Base-by-base conservation (phyloP, 1,140 invertebrate genomes). In the Eupristina koningsbergeri region DNA sequence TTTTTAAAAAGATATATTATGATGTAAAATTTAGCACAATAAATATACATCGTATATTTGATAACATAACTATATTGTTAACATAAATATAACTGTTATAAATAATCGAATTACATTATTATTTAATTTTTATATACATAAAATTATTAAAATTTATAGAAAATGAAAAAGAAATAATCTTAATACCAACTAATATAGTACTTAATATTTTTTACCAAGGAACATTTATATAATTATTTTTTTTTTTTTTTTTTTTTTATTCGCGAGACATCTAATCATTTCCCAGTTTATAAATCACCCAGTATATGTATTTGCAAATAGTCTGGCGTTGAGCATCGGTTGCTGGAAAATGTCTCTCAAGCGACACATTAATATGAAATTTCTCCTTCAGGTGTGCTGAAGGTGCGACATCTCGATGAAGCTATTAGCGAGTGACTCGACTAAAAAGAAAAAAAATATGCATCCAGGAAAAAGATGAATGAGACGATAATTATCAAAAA, bases 281-380 rank as follows among this genome's bases (percentile, higher is more conserved):
- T 58, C 26, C 19, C 9, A 26, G 53, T 22, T 58, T 58, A 58
- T 58, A 58, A 58, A 26, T 13, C 53, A 58, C 53, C 53, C 19
- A 17, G 19, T 58, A 58, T 58, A 58, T 58, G 22, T 58, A 58
- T 58, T 58, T 58, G 22, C 22, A 58, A 58, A 58, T 58, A 58
- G 26, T 58, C 26, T 58, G 5, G 53, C 53, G n/a, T 3, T 17
- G 39, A 53, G 39, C 61, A 67, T 17, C 73, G 3, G 61, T 15
- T 26, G 63, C 11, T 9, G 58, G 53, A 31, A 77, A 64, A n/a
- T 41, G 22, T 63, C 77, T 79, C n/a, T 29, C 64, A 17, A 22
- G 64, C 67, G 47, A 74, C 50, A 29, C 64, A 81, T 75, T 75
- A 81, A 81, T 81, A 53, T 53, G n/a, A 75, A 75, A 81, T 75